Evolutionary conservation across 2,888 invertebrate genomes (phyloP).

Genomic region (Clostera curtula): DNA sequence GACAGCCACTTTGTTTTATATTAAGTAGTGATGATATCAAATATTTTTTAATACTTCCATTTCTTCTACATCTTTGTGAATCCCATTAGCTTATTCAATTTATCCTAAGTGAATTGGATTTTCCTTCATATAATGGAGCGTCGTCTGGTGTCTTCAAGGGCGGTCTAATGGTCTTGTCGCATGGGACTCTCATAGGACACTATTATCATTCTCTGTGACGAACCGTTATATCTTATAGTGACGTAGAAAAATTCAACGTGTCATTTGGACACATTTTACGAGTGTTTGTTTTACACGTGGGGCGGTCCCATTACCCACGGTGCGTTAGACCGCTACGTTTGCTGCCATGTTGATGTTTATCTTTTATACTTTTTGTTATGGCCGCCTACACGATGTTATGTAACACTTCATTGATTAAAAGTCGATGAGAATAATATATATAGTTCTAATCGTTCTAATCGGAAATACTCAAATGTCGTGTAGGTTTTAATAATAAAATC

Average conservation of each 20-base stretch:
- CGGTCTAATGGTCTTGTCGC: slow-evolving; percentile 59
- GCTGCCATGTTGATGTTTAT: slow-evolving; percentile 9
- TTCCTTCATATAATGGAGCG: slow-evolving; percentile 56
- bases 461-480: too few relatives aligned
- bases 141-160: slow-evolving; percentile 58
- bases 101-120: slow-evolving; percentile 55
- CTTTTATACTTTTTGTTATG: slow-evolving; percentile 46
- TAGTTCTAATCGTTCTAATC: too few relatives aligned
- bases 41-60: too few relatives aligned
- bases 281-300: slow-evolving; percentile 68
- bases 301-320: slow-evolving; percentile 58
- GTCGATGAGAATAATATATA: too few relatives aligned
- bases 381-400: too few relatives aligned
- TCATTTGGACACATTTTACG: slow-evolving; percentile 66
- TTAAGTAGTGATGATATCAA: too few relatives aligned
- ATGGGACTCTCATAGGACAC: slow-evolving; percentile 64
- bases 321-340: slow-evolving; percentile 17
- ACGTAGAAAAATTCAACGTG: slow-evolving; percentile 72
- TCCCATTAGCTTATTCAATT: slow-evolving; percentile 69
- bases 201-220: slow-evolving; percentile 69
- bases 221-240: slow-evolving; percentile 72
- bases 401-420: too few relatives aligned
- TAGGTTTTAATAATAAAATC: too few relatives aligned
- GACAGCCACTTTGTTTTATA: too few relatives aligned
- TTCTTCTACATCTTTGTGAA: slow-evolving; percentile 31